Evolutionary conservation across 2,797 vertebrate genomes (phyloP), one percentile per base, ranked within the genome.

Genomic region (Peromyscus eremicus): DNA sequence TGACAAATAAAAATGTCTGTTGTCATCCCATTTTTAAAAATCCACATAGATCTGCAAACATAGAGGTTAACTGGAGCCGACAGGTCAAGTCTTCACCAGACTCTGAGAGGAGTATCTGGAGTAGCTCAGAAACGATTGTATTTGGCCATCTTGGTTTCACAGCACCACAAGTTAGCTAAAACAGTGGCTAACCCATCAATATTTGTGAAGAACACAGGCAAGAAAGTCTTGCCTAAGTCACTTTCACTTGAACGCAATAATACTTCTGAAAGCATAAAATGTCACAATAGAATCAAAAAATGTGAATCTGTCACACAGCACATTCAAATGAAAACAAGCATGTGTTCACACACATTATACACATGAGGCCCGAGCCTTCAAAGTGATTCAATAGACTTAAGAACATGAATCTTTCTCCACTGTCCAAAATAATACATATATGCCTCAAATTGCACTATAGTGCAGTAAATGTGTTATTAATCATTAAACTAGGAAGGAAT

Each of bases 281-380:
- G 62, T 9, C 14, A 68, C 82, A 91, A 92, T 8, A 83, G 46
- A 70, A 83, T n/a, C 37, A 37, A 96, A 27, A 68, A 76, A 87
- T 77, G 0, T 93, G 52, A 92, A 68, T 73, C 34, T 66, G 46
- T 87, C 84, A 92, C 27, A 5, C 82, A 62, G 43, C 25, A 91
- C 43, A 32, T 29, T 82, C 52, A 70, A 94, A 23, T 92, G 37
- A 55, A 97, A 83, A 77, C 37, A 96, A 94, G 52, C 92, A 71
- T 89, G 92, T 91, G 89, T 95, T 29, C 70, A 82, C 21, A 12
- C 8, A 81, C 7, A 73, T 83, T 81, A 89, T 70, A 34, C 29
- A 49, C 12, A n/a, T 1, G 25, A 70, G 52, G 82, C 14, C 60
- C 29, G 94, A 49, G 34, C 32, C 23, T 89, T 96, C 60, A 77